These are phyloP conservation scores for Anneissia japonica DNA, from an alignment of 35 echinoderm and acorn worm species.

Conservation along the genomic window DNA sequence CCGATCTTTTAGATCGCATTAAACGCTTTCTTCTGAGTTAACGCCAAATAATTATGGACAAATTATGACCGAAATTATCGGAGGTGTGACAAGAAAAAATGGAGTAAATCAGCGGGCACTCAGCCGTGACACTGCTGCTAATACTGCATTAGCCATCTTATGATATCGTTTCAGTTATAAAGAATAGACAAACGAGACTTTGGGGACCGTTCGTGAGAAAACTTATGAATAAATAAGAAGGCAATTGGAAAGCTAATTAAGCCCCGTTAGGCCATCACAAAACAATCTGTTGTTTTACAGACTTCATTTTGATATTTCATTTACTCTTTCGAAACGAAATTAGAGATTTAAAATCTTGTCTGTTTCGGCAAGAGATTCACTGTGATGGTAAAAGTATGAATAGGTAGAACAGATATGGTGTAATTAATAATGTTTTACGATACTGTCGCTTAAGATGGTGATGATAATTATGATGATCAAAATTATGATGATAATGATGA, in stretches of 20 bases:
- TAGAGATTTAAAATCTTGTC: background rate
- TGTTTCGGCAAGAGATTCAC: no score
- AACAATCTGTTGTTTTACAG: slow-evolving; percentile 1
- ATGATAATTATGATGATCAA: background rate
- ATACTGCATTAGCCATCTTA: background rate
- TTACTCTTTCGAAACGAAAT: background rate
- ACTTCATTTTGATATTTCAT: background rate
- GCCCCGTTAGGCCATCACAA: background rate
- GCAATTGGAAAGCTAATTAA: background rate
- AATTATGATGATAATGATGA: background rate
- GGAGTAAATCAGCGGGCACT: background rate
- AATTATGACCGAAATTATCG: background rate
- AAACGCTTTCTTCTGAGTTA: background rate
- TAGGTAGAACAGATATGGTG: no score
- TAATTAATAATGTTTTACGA: no score
- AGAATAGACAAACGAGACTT: background rate
- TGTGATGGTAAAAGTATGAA: no score
- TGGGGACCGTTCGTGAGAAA: background rate
- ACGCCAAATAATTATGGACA: background rate
- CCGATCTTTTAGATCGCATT: background rate
- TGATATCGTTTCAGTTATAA: background rate
- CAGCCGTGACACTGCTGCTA: background rate
- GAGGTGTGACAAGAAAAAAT: background rate
- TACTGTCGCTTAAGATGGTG: background rate
- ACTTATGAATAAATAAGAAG: background rate